A percentile compares a stretch with the other conserved stretches of the same genome.
These are phyloP conservation scores for Porites lobata DNA, from an alignment of 92 coral and sea anemone species.

Conservation along the genomic window DNA sequence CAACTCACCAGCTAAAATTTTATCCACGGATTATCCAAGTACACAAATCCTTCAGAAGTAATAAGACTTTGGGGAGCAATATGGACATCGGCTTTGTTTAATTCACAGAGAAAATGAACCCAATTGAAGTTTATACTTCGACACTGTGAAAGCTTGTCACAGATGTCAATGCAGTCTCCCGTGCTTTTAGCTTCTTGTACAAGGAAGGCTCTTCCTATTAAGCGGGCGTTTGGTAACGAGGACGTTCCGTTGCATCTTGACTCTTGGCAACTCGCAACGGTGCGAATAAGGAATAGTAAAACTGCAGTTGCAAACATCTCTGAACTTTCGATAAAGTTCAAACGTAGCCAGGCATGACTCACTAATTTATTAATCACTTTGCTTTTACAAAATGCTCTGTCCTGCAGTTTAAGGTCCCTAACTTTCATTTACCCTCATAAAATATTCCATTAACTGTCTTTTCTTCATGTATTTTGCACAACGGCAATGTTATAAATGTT, in stretches of 20 bases:
- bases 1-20: background rate
- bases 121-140: conserved; percentile 13
- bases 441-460: too few relatives aligned
- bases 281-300: background rate
- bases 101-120: background rate
- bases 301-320: background rate
- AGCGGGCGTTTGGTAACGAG: conserved; percentile 1
- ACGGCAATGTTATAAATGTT: too few relatives aligned
- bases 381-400: too few relatives aligned
- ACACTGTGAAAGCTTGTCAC: background rate
- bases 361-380: too few relatives aligned
- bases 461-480: too few relatives aligned
- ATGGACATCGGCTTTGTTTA: conserved; percentile 21
- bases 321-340: background rate
- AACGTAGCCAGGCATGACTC: too few relatives aligned
- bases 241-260: conserved; percentile 8
- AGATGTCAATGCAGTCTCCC: background rate
- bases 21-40: conserved; percentile 8
- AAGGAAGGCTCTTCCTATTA: background rate
- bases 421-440: too few relatives aligned
- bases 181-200: background rate
- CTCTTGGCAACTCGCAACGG: background rate
- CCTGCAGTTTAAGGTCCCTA: too few relatives aligned
- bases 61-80: background rate
- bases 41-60: conserved; percentile 1